A percentile compares a stretch with the other conserved stretches of the same genome.
Conservation (phyloP, 2,888 invertebrate genomes). For the Drosophila helvetica region DNA sequence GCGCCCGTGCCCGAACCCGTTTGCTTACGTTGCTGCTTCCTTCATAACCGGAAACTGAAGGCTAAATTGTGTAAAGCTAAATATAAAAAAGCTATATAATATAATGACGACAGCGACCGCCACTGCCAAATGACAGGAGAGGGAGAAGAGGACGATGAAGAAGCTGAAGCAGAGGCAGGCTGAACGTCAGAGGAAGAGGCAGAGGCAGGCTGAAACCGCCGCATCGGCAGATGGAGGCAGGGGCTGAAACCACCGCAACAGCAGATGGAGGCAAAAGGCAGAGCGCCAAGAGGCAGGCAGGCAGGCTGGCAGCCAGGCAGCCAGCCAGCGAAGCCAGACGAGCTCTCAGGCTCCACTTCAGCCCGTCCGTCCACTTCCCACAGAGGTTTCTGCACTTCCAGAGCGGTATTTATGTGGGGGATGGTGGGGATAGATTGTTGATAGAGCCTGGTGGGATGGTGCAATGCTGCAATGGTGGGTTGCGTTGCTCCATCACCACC, state of each 20-base stretch:
- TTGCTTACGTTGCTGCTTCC: constrained; percentile 67
- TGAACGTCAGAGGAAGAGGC: constrained; percentile 11
- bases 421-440: constrained; percentile 15
- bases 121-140: constrained; percentile 12
- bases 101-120: constrained; percentile 42
- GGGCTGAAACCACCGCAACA: background rate
- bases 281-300: constrained; percentile 35
- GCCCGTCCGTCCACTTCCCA: constrained; percentile 44
- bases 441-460: constrained; percentile 1
- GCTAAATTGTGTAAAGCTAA: constrained; percentile 63
- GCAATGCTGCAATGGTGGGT: background rate
- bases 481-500: background rate
- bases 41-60: constrained; percentile 80
- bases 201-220: constrained; percentile 13
- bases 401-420: constrained; percentile 12
- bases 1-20: constrained; percentile 55
- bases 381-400: constrained; percentile 24
- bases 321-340: constrained; percentile 39
- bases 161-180: constrained; percentile 34
- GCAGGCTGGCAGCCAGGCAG: constrained; percentile 10
- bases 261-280: constrained; percentile 22
- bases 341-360: constrained; percentile 26
- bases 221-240: constrained; percentile 23
- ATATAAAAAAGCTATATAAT: constrained; percentile 51
- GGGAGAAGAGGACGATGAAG: constrained; percentile 14